A percentile compares a stretch with the other conserved stretches of the same genome.
phyloP scores from a whole-genome alignment of 2,113 vertebrate species.

The Misgurnus anguillicaudatus region DNA sequence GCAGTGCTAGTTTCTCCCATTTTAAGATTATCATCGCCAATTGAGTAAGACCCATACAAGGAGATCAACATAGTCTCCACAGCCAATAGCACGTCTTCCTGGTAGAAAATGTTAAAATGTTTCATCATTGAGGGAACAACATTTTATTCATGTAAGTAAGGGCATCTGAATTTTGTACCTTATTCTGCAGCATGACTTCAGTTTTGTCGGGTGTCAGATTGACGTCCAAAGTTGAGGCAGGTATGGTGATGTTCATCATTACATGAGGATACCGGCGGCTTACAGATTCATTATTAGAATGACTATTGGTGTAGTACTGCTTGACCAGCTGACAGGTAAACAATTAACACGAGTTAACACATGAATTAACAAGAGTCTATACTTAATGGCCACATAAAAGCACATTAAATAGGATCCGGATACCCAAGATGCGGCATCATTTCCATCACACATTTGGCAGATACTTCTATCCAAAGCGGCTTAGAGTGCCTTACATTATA shows the following conservation, averaged over 20 bases:
- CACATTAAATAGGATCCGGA: too few relatives aligned
- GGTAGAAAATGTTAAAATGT: slow-evolving; percentile 38
- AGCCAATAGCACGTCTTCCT: slow-evolving; percentile 86
- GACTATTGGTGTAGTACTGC: slow-evolving; percentile 76
- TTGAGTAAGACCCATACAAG: slow-evolving; percentile 80
- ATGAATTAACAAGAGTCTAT: background rate
- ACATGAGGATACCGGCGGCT: slow-evolving; percentile 81
- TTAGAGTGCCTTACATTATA: too few relatives aligned
- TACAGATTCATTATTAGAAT: slow-evolving; percentile 73
- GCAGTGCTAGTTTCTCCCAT: slow-evolving; percentile 55
- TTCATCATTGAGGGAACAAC: background rate
- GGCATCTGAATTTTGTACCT: slow-evolving; percentile 71
- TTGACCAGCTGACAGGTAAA: slow-evolving; percentile 78
- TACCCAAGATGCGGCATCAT: too few relatives aligned
- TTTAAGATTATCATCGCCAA: slow-evolving; percentile 64
- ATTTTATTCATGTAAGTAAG: background rate
- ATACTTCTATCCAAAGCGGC: too few relatives aligned
- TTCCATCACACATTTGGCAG: too few relatives aligned
- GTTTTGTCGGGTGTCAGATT: slow-evolving; percentile 96
- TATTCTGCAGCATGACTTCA: slow-evolving; percentile 90
- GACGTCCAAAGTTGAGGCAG: slow-evolving; percentile 84
- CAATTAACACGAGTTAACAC: too few relatives aligned
- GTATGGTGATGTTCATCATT: slow-evolving; percentile 84
- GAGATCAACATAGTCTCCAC: slow-evolving; percentile 88
- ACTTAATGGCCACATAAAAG: background rate